A percentile compares a stretch with the other conserved stretches of the same genome.
Evolutionary conservation across 2,888 invertebrate genomes (phyloP).

Genomic region (Allophyes oxyacanthae): DNA sequence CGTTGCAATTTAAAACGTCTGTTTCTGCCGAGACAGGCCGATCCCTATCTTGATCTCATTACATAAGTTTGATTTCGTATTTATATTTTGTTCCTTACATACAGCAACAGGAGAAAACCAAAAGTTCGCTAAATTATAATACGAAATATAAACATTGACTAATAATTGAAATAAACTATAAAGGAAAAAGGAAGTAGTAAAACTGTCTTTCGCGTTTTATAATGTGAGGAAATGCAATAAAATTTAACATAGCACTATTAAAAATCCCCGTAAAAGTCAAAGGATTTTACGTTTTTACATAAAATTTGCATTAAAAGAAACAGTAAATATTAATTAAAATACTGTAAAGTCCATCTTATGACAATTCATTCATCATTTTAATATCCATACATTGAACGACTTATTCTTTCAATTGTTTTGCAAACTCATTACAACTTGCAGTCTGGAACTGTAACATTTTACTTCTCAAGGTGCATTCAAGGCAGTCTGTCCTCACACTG

Average conservation of each 20-base stretch:
- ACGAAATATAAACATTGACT: conserved; percentile 16
- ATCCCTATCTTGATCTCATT: conserved; percentile 75
- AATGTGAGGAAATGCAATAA: conserved; percentile 30
- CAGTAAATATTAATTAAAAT: conserved; percentile 5
- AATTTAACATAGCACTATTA: conserved; percentile 23
- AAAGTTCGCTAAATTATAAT: conserved; percentile 31
- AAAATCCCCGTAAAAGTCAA: conserved; percentile 21
- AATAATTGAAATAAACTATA: conserved; percentile 28
- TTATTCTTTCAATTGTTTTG: conserved; percentile 45
- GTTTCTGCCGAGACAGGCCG: conserved; percentile 66
- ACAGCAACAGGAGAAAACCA: conserved; percentile 39
- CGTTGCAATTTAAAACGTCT: conserved; percentile 79
- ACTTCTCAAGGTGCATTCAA: conserved; percentile 59
- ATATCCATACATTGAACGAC: conserved; percentile 36
- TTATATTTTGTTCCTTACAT: conserved; percentile 34
- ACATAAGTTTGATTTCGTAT: conserved; percentile 67
- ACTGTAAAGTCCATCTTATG: conserved; percentile 7
- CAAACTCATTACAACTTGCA: conserved; percentile 63
- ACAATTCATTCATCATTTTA: conserved; percentile 45
- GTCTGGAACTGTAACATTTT: conserved; percentile 60
- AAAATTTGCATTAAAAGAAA: conserved; percentile 11
- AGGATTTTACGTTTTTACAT: neutral
- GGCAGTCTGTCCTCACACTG: conserved; percentile 53
- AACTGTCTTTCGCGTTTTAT: conserved; percentile 33
- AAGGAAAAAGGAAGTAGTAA: conserved; percentile 32